Percentiles rank a stretch among this genome's conserved stretches.
phyloP scores from a whole-genome alignment of 1,140 invertebrate genomes.

The Aradophagus sp. region DNA sequence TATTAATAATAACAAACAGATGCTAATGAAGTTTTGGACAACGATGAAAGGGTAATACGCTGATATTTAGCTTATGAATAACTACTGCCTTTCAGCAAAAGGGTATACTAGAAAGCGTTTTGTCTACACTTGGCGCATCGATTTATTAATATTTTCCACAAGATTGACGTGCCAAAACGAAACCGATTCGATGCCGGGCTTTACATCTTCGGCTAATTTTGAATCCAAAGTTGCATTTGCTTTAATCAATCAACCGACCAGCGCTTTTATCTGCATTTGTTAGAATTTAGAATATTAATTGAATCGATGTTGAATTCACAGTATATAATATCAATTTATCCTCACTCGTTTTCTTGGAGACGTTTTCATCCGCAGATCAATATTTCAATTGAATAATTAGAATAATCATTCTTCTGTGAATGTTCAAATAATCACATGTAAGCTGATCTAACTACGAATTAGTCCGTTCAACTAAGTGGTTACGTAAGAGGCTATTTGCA shows the following conservation, averaged over 20 bases:
- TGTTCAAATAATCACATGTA: too few species aligned
- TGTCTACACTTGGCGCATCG: slow-evolving; percentile 11
- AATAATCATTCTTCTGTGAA: too few species aligned
- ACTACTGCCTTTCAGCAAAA: slow-evolving; percentile 38
- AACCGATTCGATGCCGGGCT: slow-evolving; percentile 3
- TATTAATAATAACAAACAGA: slow-evolving; percentile 58
- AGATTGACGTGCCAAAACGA: slow-evolving; percentile 15
- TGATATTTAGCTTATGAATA: slow-evolving; percentile 52
- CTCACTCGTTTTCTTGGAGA: too few species aligned
- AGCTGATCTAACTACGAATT: slow-evolving; percentile 19
- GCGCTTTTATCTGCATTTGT: background rate
- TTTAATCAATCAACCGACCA: background rate
- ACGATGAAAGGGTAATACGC: slow-evolving; percentile 50
- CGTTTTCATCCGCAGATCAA: too few species aligned
- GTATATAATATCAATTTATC: background rate
- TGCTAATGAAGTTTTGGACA: slow-evolving; percentile 57
- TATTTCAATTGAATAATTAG: too few species aligned
- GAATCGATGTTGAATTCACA: too few species aligned
- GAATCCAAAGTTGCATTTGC: background rate
- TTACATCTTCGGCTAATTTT: too few species aligned
- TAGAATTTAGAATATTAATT: background rate
- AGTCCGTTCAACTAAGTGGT: slow-evolving; percentile 22
- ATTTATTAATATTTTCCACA: slow-evolving; percentile 30
- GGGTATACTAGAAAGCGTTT: slow-evolving; percentile 27
- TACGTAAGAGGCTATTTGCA: slow-evolving; percentile 21